These are phyloP conservation scores for Zingel zingel DNA, from an alignment of 2,113 vertebrate genomes.

Conservation along the genomic window DNA sequence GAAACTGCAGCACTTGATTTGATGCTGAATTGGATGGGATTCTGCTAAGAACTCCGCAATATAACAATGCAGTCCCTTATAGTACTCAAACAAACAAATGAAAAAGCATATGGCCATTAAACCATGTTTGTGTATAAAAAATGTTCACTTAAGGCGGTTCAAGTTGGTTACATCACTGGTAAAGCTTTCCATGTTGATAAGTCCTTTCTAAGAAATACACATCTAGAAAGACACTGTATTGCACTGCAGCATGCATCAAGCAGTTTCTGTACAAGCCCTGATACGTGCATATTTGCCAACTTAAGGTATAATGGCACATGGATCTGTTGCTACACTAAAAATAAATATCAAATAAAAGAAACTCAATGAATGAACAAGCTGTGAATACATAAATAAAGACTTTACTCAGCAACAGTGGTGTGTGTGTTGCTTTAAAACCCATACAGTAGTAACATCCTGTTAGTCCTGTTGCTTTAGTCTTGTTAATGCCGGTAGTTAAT, in stretches of 20 bases:
- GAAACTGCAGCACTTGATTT: conserved; percentile 1
- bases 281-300: conserved; percentile 42
- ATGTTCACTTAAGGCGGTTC: conserved; percentile 68
- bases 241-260: conserved; percentile 46
- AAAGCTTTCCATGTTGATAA: conserved; percentile 48
- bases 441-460: not conserved
- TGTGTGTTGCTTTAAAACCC: not conserved
- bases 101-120: conserved; percentile 14
- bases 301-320: conserved; percentile 63
- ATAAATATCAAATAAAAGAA: conserved; percentile 24
- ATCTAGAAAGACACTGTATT: conserved; percentile 18
- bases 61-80: conserved; percentile 7
- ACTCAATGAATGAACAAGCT: not conserved
- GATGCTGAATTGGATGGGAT: not conserved
- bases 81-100: conserved; percentile 13
- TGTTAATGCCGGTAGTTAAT: not conserved
- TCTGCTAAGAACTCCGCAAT: conserved; percentile 6
- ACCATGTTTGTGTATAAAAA: conserved; percentile 38
- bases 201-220: conserved; percentile 32
- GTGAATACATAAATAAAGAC: conserved; percentile 28
- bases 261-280: conserved; percentile 33
- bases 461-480: conserved; percentile 10
- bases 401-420: conserved; percentile 7
- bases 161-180: conserved; percentile 52
- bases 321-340: conserved; percentile 48